Percentiles rank a stretch among this genome's conserved stretches.
Evolutionary conservation across 2,888 invertebrate species (phyloP).

Genomic region (Epistrophella euchroma): DNA sequence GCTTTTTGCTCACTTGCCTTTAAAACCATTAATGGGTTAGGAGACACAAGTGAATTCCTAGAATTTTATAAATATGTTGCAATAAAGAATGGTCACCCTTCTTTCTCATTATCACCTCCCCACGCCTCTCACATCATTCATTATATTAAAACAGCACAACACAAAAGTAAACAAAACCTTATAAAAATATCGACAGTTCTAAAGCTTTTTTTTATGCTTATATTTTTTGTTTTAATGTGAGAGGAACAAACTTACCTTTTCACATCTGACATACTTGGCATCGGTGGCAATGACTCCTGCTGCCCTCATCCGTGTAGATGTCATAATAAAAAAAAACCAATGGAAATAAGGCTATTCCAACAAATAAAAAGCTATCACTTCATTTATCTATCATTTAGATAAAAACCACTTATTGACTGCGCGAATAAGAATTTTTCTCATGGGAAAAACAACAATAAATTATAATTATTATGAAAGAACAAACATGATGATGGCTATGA

Average conservation of each 20-base stretch:
- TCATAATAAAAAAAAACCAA: constrained; percentile 35
- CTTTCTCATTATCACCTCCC: neutral
- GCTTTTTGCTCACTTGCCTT: too few species aligned
- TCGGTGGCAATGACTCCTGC: constrained; percentile 46
- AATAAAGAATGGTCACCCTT: neutral
- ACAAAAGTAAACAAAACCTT: constrained; percentile 27
- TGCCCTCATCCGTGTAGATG: constrained; percentile 44
- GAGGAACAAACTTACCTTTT: constrained; percentile 61
- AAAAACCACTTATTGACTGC: neutral
- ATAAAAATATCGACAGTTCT: constrained; percentile 24
- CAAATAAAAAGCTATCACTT: constrained; percentile 27
- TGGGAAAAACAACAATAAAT: neutral
- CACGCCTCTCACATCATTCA: neutral
- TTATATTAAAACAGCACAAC: neutral
- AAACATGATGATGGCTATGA: constrained; percentile 12
- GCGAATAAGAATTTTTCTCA: constrained; percentile 15
- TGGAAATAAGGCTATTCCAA: constrained; percentile 49
- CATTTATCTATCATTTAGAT: constrained; percentile 51
- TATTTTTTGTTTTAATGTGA: neutral
- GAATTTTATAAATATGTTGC: neutral
- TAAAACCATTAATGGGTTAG: too few species aligned
- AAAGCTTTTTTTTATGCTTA: neutral
- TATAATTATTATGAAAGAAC: constrained; percentile 11
- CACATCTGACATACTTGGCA: constrained; percentile 72
- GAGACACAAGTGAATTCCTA: too few species aligned